These are phyloP conservation scores for Pocillopora damicornis DNA, from an alignment of 64 coral and sea anemone genomes.

Conservation along the genomic window DNA sequence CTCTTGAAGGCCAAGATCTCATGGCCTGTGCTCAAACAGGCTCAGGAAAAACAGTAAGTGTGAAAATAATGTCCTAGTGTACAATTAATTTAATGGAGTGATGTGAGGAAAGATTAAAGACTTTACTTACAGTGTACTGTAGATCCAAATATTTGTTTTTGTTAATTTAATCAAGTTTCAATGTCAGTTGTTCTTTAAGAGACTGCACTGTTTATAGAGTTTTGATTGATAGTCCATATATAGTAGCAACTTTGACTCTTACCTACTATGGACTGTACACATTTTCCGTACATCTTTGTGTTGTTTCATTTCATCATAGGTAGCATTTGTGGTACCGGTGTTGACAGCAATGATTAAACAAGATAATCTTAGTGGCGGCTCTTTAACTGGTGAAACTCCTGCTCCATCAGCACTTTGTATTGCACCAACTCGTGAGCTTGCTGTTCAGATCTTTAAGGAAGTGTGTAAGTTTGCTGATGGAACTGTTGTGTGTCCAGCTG, in stretches of 20 bases:
- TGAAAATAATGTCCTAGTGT: not conserved
- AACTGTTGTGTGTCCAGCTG: constrained; percentile 57
- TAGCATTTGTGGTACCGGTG: constrained; percentile 82
- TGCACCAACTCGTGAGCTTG: constrained; percentile 92
- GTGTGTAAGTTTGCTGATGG: constrained; percentile 75
- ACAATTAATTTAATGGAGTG: no score
- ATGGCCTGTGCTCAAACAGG: constrained; percentile 99
- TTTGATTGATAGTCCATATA: no score
- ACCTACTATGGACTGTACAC: no score
- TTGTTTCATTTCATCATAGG: constrained; percentile 24
- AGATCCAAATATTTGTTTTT: no score
- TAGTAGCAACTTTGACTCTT: no score
- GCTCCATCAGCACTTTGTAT: constrained; percentile 79
- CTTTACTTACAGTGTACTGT: no score
- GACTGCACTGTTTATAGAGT: no score
- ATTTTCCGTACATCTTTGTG: no score
- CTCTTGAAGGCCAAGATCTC: constrained; percentile 69
- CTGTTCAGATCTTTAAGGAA: constrained; percentile 79
- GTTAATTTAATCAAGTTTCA: no score
- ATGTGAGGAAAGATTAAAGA: no score
- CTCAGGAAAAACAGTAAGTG: constrained; percentile 95
- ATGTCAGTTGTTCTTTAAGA: no score
- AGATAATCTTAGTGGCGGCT: constrained; percentile 58
- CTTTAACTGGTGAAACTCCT: constrained; percentile 51
- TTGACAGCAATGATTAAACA: constrained; percentile 71